phyloP scores from a whole-genome alignment of 2,113 vertebrate species.

The Aphyosemion australe region DNA sequence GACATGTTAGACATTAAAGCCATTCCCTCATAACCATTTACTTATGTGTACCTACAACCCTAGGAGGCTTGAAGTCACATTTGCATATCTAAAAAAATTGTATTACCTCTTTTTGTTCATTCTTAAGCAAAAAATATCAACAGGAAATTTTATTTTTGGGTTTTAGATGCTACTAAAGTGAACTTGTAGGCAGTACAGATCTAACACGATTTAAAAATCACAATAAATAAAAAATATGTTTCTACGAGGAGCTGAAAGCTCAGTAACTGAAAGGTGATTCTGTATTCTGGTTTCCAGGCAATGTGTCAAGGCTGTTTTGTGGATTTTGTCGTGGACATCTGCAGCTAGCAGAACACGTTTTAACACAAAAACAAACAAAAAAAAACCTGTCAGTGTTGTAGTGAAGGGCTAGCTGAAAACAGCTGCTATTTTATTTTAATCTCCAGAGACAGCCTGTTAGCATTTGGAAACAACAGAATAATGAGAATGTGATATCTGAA shows the following conservation, averaged over 20 bases:
- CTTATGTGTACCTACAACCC: too few species aligned
- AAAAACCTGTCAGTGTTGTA: not conserved
- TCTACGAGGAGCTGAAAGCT: not conserved
- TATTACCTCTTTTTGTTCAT: too few species aligned
- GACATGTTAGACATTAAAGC: too few species aligned
- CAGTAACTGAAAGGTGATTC: not conserved
- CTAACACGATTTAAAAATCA: not conserved
- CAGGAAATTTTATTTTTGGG: not conserved
- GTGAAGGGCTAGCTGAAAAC: not conserved
- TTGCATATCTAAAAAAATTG: too few species aligned
- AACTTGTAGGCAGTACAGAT: too few species aligned
- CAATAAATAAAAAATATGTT: not conserved
- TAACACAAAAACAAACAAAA: not conserved
- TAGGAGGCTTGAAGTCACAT: too few species aligned
- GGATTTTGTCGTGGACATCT: slow-evolving; percentile 4
- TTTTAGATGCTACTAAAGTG: not conserved
- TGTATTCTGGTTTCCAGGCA: not conserved
- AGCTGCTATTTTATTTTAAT: not conserved
- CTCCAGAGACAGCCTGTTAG: not conserved
- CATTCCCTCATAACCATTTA: too few species aligned
- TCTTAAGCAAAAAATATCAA: too few species aligned
- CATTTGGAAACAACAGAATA: not conserved
- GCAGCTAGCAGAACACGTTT: slow-evolving; percentile 1
- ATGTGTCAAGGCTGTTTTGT: not conserved
- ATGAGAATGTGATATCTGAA: not conserved